These are phyloP conservation scores for Polypedilum vanderplanki DNA, from an alignment of 1,140 invertebrate genomes.

Conservation along the genomic window DNA sequence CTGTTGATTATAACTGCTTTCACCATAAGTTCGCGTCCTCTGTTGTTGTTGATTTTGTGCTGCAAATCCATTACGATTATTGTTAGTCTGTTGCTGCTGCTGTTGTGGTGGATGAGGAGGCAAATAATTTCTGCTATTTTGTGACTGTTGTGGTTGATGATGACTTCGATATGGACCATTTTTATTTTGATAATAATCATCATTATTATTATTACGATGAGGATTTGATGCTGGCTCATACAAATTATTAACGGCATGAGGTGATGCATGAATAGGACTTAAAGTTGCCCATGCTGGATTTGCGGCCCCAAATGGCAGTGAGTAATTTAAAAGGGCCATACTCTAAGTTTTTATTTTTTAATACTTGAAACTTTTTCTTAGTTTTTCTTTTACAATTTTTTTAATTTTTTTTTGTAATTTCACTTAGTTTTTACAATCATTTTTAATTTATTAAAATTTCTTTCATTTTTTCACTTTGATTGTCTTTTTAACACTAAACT, in stretches of 20 bases:
- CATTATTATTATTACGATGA: slow-evolving; percentile 38
- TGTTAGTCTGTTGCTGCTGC: slow-evolving; percentile 34
- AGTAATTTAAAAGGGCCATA: slow-evolving; percentile 43
- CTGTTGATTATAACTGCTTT: slow-evolving; percentile 31
- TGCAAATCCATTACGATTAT: slow-evolving; percentile 35
- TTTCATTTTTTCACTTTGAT: not conserved
- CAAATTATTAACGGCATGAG: slow-evolving; percentile 43
- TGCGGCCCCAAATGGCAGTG: slow-evolving; percentile 40
- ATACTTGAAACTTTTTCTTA: slow-evolving; percentile 1
- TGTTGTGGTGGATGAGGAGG: slow-evolving; percentile 37
- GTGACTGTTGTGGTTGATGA: slow-evolving; percentile 23
- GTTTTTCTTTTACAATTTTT: slow-evolving; percentile 3
- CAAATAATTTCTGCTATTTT: slow-evolving; percentile 39
- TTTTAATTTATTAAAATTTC: not conserved
- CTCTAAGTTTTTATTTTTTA: not conserved
- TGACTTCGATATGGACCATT: slow-evolving; percentile 35
- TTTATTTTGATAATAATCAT: slow-evolving; percentile 38
- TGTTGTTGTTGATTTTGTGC: slow-evolving; percentile 33
- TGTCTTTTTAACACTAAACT: no score
- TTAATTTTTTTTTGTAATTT: not conserved
- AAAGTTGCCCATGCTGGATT: slow-evolving; percentile 39
- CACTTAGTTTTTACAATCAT: not conserved
- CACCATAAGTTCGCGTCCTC: slow-evolving; percentile 34
- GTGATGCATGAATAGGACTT: slow-evolving; percentile 39
- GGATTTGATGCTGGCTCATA: slow-evolving; percentile 37